Base-by-base conservation (phyloP, 2,888 invertebrate genomes). In the Lysandra coridon region DNA sequence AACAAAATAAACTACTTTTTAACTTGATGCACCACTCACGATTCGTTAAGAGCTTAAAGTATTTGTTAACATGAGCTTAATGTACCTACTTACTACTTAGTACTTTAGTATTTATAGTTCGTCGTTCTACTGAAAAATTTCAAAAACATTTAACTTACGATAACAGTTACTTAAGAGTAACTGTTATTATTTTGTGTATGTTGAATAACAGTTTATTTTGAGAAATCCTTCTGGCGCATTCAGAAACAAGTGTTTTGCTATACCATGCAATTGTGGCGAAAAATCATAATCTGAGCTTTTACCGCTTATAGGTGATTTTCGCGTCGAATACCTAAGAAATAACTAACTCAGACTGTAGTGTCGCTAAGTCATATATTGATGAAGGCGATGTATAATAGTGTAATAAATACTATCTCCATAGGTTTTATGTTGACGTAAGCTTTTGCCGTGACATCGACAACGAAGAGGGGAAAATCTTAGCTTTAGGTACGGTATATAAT, bases 1-100 rank as follows among this genome's bases (percentile, higher is more conserved):
- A 75, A 53, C 85, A 87, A 88, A 87, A 89, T 91, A 91, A 90
- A 89, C 91, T 90, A 91, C 89, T 88, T 17, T 17, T 57, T 57
- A 57, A 57, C 57, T 57, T 57, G 57, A 57, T 57, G 4, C 89
- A 84, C 87, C 91, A 87, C 87, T 89, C 93, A 93, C 93, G 93
- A 93, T 89, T 85, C 85, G 86, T 83, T 84, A 87, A 86, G 86
- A 93, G 91, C 93, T 93, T 93, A 89, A 88, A 83, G 88, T 87
- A 84, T 84, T 87, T 84, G 90, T 93, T 93, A 93, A 89, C 92
- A 86, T 86, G 83, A 80, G 80, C 83, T 83, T 81, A 84, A 88
- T 87, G 87, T 87, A 10, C 10, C 49, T 49, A 49, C 49, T 23
- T 23, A 23, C 23, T 23, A 23, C 23, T 23, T 23, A 23, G 23